Base-by-base conservation (phyloP, 2,113 vertebrate species). In the Phrynosoma platyrhinos region DNA sequence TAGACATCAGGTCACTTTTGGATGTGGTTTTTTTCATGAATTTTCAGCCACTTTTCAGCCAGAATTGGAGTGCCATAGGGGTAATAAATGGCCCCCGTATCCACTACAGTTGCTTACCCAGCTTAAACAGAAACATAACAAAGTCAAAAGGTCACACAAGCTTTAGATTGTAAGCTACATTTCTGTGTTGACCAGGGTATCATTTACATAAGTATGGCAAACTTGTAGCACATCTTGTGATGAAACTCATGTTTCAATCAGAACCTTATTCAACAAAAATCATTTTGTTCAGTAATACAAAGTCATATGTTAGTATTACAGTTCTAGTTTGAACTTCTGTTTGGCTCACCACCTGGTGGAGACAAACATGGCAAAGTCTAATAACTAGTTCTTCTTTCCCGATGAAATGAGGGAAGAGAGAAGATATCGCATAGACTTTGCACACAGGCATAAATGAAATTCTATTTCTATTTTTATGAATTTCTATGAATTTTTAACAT, bases 211-310 rank as follows among this genome's bases (percentile, higher is more conserved):
- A 79, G 3, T 47, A 21, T 47, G 42, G 47, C 76, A 14, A 30
- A 52, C 9, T 81, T 23, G n/a, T 36, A 36, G 53, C 12, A 3
- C n/a, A 36, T 18, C 79, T 81, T 25, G 55, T 79, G 52, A 79
- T 53, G 13, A 14, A 79, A 18, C 77, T 8, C 77, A 47, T 79
- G 77, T 53, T 52, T 79, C 52, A 47, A 4, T 52, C 76, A 55
- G 53, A 25, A 53, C 5, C 4, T 79, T 52, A 79, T 10, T 47
- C 42, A 68, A 68, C 58, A 81, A n/a, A 64, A 23, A 23, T 5
- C 25, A 25, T 68, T 82, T 68, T 82, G 81, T 82, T 82, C 32
- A 80, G n/a, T 80, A 62, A 80, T 58, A 80, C 78, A 64, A 81
- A 81, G 58, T 16, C 32, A 4, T 40, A 40, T 40, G 6, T 18